Conservation (phyloP, 2,113 vertebrate species). For the Hypomesus transpacificus region DNA sequence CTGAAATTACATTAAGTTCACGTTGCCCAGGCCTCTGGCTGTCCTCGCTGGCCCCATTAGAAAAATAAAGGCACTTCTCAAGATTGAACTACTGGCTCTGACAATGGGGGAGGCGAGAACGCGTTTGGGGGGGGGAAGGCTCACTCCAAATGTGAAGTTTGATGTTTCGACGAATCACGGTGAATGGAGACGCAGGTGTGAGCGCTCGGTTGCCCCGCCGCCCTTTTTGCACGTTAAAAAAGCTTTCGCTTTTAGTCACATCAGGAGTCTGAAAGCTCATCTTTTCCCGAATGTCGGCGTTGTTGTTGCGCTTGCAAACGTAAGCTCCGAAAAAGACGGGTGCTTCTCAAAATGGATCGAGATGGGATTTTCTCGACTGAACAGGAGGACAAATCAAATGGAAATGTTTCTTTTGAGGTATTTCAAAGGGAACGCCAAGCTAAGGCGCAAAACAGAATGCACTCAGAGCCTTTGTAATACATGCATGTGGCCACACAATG, state of each 20-base stretch:
- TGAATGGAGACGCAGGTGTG: constrained; percentile 1
- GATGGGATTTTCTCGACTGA: too few species aligned
- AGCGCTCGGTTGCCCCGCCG: neutral
- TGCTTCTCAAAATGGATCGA: too few species aligned
- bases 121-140: neutral
- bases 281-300: neutral
- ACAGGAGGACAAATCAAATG: too few species aligned
- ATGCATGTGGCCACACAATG: too few species aligned
- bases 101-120: constrained; percentile 8
- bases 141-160: neutral
- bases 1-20: constrained; percentile 29
- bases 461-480: too few species aligned
- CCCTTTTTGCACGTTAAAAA: neutral
- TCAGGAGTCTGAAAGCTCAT: neutral
- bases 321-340: too few species aligned
- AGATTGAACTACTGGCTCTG: constrained; percentile 24
- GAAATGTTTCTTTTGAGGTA: too few species aligned
- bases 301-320: too few species aligned
- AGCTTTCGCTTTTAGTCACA: neutral
- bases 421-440: too few species aligned
- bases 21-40: constrained; percentile 11
- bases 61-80: constrained; percentile 29
- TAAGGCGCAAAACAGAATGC: too few species aligned
- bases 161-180: constrained; percentile 15
- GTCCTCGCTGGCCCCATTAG: constrained; percentile 34